Percentiles rank a stretch among this genome's conserved stretches.
Evolutionary conservation across 2,113 vertebrate genomes (phyloP).

Genomic region (Cygnus atratus): DNA sequence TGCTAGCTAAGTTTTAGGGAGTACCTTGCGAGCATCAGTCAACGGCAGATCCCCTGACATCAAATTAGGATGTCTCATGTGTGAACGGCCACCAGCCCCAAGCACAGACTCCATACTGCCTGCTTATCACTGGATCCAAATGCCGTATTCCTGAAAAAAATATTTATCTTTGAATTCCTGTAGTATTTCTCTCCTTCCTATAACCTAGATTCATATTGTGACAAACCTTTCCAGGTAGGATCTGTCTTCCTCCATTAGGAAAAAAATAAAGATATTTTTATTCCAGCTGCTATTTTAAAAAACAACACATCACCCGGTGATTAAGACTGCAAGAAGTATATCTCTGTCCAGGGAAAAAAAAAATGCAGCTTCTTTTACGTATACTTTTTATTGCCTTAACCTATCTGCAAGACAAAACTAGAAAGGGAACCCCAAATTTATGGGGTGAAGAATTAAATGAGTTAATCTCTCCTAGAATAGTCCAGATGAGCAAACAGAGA

Average conservation of each 20-base stretch:
- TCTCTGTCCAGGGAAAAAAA: neutral
- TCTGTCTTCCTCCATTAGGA: neutral
- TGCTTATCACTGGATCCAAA: rapidly evolving
- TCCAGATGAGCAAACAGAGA: slow-evolving; percentile 17
- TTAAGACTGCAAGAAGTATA: neutral
- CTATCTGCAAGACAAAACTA: neutral
- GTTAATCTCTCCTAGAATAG: neutral
- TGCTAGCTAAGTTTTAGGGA: neutral
- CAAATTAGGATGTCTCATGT: rapidly evolving
- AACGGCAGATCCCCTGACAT: neutral
- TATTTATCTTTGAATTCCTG: neutral
- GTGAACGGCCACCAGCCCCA: neutral
- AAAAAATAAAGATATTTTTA: neutral
- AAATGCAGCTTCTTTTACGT: neutral
- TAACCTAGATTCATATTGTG: neutral
- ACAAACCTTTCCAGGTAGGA: neutral
- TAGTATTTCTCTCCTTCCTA: neutral
- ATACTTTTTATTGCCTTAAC: neutral
- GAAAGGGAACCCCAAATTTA: neutral
- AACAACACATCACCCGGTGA: neutral
- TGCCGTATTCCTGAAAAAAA: neutral
- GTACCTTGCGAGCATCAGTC: neutral
- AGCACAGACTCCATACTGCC: neutral
- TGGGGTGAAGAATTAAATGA: neutral
- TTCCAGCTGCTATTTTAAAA: neutral